Conservation (phyloP, 2,797 vertebrate genomes). For the Scyliorhinus canicula region DNA sequence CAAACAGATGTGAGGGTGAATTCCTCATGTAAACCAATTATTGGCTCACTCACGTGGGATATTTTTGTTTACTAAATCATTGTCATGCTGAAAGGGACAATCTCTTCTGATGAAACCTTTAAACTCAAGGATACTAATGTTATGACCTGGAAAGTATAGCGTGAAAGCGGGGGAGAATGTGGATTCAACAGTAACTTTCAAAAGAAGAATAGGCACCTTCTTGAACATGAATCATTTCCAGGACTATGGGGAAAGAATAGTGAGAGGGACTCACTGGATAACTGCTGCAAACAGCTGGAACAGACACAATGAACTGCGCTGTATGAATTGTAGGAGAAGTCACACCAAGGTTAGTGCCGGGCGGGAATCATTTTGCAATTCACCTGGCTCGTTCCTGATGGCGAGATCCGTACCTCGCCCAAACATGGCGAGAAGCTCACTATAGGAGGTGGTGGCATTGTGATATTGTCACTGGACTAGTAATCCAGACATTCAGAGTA, state of each 20-base stretch:
- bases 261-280: not conserved
- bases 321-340: too few species aligned
- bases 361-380: too few species aligned
- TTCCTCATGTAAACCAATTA: constrained; percentile 8
- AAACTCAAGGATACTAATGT: not conserved
- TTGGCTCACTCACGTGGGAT: not conserved
- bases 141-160: not conserved
- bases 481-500: too few species aligned
- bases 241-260: not conserved
- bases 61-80: not conserved
- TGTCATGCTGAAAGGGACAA: not conserved
- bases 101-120: not conserved
- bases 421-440: too few species aligned
- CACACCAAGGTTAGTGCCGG: too few species aligned
- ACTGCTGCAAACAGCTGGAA: not conserved
- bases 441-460: too few species aligned
- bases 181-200: not conserved
- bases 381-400: too few species aligned
- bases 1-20: constrained; percentile 36
- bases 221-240: too few species aligned
- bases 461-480: too few species aligned
- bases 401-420: too few species aligned
- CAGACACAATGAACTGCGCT: not conserved
- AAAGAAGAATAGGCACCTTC: not conserved
- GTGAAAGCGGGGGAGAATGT: not conserved